Evolutionary conservation across 2,888 invertebrate species (phyloP).

Genomic region (Mayetiola destructor): DNA sequence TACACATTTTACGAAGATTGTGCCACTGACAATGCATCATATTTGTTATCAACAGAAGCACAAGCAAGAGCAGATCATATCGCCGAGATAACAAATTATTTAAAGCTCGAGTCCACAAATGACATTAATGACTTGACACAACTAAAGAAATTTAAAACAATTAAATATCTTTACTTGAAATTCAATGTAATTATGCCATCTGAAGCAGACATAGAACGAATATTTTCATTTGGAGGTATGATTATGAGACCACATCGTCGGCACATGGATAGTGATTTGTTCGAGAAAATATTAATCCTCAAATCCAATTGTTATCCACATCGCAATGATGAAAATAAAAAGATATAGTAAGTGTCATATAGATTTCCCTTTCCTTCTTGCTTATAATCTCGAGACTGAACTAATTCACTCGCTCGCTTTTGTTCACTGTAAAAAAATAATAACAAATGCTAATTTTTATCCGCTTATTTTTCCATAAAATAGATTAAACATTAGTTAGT

Average conservation of each 20-base stretch:
- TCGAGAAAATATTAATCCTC: not conserved
- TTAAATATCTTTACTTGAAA: not conserved
- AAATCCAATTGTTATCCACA: not conserved
- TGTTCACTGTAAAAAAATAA: not conserved
- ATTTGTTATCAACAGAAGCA: not conserved
- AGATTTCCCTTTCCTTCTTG: not conserved
- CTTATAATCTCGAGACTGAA: not conserved
- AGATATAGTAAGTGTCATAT: not conserved
- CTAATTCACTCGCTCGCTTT: not conserved
- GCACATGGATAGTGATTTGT: not conserved
- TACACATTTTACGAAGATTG: not conserved
- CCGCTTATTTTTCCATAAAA: not conserved
- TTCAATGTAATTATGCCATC: not conserved
- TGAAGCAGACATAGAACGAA: not conserved
- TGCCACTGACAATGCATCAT: not conserved
- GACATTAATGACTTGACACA: not conserved
- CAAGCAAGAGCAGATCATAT: not conserved
- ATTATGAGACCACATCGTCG: not conserved
- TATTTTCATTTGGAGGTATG: conserved; percentile 1
- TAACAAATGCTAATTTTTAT: not conserved
- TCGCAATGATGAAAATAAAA: not conserved
- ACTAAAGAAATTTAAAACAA: not conserved
- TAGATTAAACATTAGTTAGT: not conserved
- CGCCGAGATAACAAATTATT: not conserved
- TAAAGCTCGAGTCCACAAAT: not conserved